These are phyloP conservation scores for Cybosia mesomella DNA, from an alignment of 2,888 invertebrate species.

Conservation along the genomic window DNA sequence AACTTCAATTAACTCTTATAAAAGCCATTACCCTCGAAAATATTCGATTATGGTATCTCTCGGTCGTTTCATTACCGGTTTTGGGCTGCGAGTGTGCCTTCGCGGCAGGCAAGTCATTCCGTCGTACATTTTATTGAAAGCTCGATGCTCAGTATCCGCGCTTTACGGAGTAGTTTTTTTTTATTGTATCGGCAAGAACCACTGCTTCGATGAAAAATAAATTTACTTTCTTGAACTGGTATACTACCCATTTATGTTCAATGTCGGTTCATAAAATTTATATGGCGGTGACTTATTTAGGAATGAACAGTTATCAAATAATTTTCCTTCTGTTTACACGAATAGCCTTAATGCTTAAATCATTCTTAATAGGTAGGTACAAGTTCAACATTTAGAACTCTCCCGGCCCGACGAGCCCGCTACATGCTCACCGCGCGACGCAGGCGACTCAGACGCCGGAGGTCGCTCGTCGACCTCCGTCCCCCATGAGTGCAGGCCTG, in stretches of 20 bases:
- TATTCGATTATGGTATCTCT: constrained; percentile 60
- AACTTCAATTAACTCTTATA: constrained; percentile 62
- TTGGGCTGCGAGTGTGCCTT: constrained; percentile 37
- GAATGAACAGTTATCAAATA: not conserved
- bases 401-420: no score
- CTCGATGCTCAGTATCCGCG: constrained; percentile 57
- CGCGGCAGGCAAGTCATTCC: constrained; percentile 59
- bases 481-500: no score
- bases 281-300: not conserved
- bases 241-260: constrained; percentile 20
- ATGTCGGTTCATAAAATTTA: constrained; percentile 16
- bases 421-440: no score
- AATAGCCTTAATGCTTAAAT: no score
- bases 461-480: no score
- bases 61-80: constrained; percentile 67
- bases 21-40: constrained; percentile 59
- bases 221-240: constrained; percentile 17
- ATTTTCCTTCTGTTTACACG: not conserved
- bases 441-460: no score
- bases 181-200: constrained; percentile 44
- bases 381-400: no score
- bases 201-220: constrained; percentile 34
- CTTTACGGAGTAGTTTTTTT: constrained; percentile 46
- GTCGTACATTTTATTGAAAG: constrained; percentile 68
- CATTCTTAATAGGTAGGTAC: no score